Conservation (phyloP, 2,888 invertebrate genomes). For the Ferrisia virgata region DNA sequence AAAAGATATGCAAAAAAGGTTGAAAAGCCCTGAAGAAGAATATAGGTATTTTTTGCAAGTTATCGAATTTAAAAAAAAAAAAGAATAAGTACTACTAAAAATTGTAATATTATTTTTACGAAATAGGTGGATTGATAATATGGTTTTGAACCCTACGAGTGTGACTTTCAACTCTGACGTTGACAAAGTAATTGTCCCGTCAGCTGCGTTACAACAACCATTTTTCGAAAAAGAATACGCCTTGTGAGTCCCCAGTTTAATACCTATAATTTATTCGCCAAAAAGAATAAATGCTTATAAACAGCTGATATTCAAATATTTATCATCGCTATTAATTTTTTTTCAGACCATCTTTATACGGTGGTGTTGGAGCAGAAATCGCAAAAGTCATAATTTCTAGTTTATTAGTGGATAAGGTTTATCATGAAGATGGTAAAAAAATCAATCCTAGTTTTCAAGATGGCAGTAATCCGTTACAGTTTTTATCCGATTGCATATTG, state of each 20-base stretch:
- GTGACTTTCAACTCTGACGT: conserved; percentile 55
- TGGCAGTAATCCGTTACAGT: background rate
- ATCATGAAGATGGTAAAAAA: conserved; percentile 1
- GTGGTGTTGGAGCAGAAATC: conserved; percentile 56
- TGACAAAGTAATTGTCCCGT: conserved; percentile 57
- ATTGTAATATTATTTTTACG: background rate
- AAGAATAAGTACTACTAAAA: no score
- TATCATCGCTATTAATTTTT: conserved; percentile 43
- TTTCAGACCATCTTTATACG: conserved; percentile 57
- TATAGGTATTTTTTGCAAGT: conserved; percentile 52
- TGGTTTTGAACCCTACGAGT: conserved; percentile 50
- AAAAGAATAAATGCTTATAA: no score
- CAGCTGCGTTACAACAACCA: conserved; percentile 54
- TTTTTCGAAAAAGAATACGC: conserved; percentile 55
- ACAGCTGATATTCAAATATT: no score
- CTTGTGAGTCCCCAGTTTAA: conserved; percentile 52
- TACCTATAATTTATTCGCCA: background rate
- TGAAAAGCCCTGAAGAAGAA: conserved; percentile 53
- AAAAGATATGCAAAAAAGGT: conserved; percentile 53
- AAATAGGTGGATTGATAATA: conserved; percentile 52
- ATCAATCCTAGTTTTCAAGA: background rate
- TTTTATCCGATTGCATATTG: conserved; percentile 50
- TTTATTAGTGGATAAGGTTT: conserved; percentile 53
- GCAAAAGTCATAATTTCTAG: conserved; percentile 56
- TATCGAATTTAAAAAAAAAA: no score